Evolutionary conservation across 2,797 vertebrate species (phyloP), one percentile per base, ranked within the genome.

Genomic region (Hybognathus amarus): DNA sequence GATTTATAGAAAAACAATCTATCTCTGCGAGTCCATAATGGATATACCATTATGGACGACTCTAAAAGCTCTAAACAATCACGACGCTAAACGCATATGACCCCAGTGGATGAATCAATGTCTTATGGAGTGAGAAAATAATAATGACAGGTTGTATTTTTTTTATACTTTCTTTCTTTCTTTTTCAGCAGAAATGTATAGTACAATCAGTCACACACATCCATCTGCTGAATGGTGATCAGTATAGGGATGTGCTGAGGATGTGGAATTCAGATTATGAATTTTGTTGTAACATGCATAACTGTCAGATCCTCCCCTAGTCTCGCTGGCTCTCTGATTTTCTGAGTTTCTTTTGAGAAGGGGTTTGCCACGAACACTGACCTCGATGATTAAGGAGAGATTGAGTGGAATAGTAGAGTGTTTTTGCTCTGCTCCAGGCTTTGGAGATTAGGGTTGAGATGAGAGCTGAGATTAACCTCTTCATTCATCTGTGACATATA

Each of bases 331-430:
- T 30, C 7, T 71, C 52, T 70, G n/a, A 42, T 50, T 82, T 74
- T 50, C 27, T 0, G 12, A 66, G 10, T 66, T 56, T 83, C 17
- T 54, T 54, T 30, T 77, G 52, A 66, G 63, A 74, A 75, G 17
- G 82, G 33, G 27, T 74, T 87, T 85, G 86, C 85, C 45, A 85
- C 79, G 80, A 80, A 68, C 84, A 79, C 18, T 84, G 88, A 86
- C 87, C 86, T 88, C 82, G 82, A 66, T 82, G 74, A 83, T 80
- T 54, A 69, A 59, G 24, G n/a, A 36, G 56, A 77, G 59, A 79
- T 70, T 13, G 68, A 76, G 71, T 68, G 73, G 74, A 85, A 80
- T 69, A 73, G 68, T 73, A 45, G 27, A 68, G 61, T 80, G 77
- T 75, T 71, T 83, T 59, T 87, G 59, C 77, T 52, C n/a, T 56